Percentiles rank a stretch among this genome's conserved stretches.
These are phyloP conservation scores for Champsocephalus esox DNA, from an alignment of 2,797 vertebrate species.

Conservation along the genomic window DNA sequence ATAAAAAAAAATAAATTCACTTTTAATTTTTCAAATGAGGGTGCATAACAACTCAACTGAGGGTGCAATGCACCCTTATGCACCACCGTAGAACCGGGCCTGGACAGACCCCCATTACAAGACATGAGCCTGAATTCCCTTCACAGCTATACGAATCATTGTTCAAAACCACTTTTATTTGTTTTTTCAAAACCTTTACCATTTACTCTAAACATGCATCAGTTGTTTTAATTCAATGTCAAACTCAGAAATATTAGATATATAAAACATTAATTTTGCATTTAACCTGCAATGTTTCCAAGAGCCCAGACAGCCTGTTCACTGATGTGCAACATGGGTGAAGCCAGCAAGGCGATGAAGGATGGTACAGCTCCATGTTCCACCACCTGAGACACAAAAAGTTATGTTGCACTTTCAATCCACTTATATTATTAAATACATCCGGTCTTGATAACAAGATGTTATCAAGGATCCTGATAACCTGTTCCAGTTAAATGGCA, in stretches of 20 bases:
- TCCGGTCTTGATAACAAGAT: too few relatives aligned
- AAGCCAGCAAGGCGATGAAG: constrained; percentile 87
- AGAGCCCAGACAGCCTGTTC: constrained; percentile 95
- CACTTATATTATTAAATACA: not conserved
- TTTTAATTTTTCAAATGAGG: too few relatives aligned
- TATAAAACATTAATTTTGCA: too few relatives aligned
- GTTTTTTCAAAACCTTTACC: not conserved
- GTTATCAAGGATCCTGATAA: not conserved
- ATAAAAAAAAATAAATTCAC: too few relatives aligned
- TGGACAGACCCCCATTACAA: not conserved
- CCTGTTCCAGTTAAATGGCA: not conserved
- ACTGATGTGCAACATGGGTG: constrained; percentile 87
- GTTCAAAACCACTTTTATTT: not conserved
- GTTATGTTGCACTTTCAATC: not conserved
- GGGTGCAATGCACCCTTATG: too few relatives aligned
- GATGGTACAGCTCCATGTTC: constrained; percentile 88
- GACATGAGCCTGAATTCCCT: not conserved
- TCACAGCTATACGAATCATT: not conserved
- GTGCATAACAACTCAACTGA: too few relatives aligned
- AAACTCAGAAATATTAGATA: not conserved
- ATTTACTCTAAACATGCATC: not conserved
- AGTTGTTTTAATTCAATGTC: not conserved
- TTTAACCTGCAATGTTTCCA: constrained; percentile 93
- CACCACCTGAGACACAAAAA: constrained; percentile 82
- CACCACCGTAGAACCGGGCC: too few relatives aligned